Evolutionary conservation across 1,140 invertebrate genomes (phyloP).

Genomic region (Lordiphosa stackelbergi): DNA sequence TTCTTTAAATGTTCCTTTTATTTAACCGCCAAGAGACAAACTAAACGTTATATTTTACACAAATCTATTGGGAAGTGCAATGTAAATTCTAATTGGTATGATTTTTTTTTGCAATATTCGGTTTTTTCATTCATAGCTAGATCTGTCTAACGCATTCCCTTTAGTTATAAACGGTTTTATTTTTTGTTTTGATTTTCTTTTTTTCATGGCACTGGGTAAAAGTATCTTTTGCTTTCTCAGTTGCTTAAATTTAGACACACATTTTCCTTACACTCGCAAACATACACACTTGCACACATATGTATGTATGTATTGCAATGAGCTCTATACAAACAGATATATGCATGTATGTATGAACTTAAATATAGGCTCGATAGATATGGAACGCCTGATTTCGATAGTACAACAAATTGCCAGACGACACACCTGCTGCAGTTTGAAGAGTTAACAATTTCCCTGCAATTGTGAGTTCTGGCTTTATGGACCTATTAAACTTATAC

Average conservation of each 20-base stretch:
- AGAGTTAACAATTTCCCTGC: neutral
- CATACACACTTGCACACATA: neutral
- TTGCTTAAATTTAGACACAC: conserved; percentile 25
- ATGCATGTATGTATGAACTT: conserved; percentile 1
- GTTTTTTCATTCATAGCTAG: conserved; percentile 6
- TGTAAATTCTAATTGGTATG: no score
- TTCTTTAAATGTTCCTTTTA: no score
- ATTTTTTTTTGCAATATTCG: neutral
- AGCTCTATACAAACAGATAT: neutral
- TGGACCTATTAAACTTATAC: neutral
- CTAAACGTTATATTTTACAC: no score
- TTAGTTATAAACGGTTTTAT: neutral
- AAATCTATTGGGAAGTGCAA: no score
- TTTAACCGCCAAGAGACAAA: no score
- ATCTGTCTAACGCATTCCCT: conserved; percentile 1
- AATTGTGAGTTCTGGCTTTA: no score
- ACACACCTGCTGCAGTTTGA: neutral
- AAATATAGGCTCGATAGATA: conserved; percentile 2
- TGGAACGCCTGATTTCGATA: no score
- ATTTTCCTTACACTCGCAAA: conserved; percentile 13
- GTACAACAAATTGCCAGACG: no score
- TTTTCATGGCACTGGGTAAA: conserved; percentile 27
- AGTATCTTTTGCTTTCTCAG: conserved; percentile 16
- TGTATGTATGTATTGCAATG: conserved; percentile 1
- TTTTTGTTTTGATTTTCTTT: conserved; percentile 18